Base-by-base conservation (phyloP, 2,113 vertebrate genomes). In the Amphilophus citrinellus region DNA sequence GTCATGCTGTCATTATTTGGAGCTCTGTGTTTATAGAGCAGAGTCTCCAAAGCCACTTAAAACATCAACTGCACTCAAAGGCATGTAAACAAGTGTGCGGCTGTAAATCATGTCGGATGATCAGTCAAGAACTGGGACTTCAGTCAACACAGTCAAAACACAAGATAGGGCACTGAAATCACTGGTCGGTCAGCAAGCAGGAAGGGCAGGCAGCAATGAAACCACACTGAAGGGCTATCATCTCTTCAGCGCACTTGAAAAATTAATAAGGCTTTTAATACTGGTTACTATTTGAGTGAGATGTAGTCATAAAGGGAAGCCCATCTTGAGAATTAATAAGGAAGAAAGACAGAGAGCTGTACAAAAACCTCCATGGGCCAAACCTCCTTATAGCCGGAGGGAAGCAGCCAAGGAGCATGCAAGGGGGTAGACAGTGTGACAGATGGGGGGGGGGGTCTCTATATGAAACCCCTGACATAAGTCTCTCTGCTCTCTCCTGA, bases 191-290 rank as follows among this genome's bases (percentile, higher is more conserved):
- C n/a, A 58, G 58, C 10, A 58, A 62, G 79, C 77, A 71, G 68
- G 22, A 24, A 63, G 20, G 83, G 27, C 11, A 57, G 32, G 10
- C 10, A 73, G 68, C 68, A 32, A 73, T 56, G 17, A 88, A 89
- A 87, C 73, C 76, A 78, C 86, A 90, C 59, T 18, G 61, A 53
- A 79, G n/a, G 63, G 65, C 82, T 58, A 63, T 80, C 22, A 83
- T 87, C 77, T 85, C 88, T 63, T 79, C 3, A 68, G 86, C 35
- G 35, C 66, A 83, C 78, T 91, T 90, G 88, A 92, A 91, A 93
- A 89, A 91, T 94, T 76, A 95, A 94, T 90, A 88, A 79, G 85
- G 89, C 88, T 94, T 94, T 94, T 94, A 94, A 94, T 93, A 88
- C 84, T 75, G 89, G 86, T 82, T 87, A 81, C 85, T 58, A 76